Base-by-base conservation (phyloP, 1,140 invertebrate genomes). In the Aphaenogaster ashmeadi region DNA sequence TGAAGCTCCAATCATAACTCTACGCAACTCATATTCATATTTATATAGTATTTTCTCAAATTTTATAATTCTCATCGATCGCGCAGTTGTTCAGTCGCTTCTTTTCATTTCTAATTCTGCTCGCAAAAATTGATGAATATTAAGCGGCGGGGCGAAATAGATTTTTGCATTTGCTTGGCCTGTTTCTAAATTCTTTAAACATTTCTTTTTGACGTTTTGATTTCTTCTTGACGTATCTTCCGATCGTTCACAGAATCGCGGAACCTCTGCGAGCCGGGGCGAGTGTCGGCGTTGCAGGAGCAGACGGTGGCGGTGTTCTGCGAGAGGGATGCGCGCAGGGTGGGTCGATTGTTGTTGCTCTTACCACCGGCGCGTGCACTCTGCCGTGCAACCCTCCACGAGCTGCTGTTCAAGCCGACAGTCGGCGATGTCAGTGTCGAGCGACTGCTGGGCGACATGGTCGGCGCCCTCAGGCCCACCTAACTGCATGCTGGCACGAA, bases 281-380 rank as follows among this genome's bases (percentile, higher is more conserved):
- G 97, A 87, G 96, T 98, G 3, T 97, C 98, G 93, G 94, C 97
- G 1, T 92, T 98, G 1, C 98, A 98, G 95, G 98, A 98, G 88
- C 97, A 98, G 94, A 97, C 97, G 0, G 97, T 98, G 52, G 95
- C 97, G 7, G 97, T 98, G 93, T 95, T 98, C 2, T 97, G 97
- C 80, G 97, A 98, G 83, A 90, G 96, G 91, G 96, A 96, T 62
- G 95, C 96, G 86, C 96, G 96, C 1, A 95, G 98, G 18, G 97
- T 98, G 75, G 97, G 97, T 0, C 97, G 97, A 71, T 94, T 98
- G 0, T 95, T 98, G 58, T 94, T 98, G 7, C 94, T 98, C 0
- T 94, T 98, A 74, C 97, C 97, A 15, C 96, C 96, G 9, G 95
- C 97, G 13, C 93, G 96, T 92, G 92, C 97, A 92, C 94, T 97